Percentiles rank a stretch among this genome's conserved stretches.
phyloP scores from a whole-genome alignment of 2,113 vertebrate genomes.

The Acrocephalus arundinaceus region DNA sequence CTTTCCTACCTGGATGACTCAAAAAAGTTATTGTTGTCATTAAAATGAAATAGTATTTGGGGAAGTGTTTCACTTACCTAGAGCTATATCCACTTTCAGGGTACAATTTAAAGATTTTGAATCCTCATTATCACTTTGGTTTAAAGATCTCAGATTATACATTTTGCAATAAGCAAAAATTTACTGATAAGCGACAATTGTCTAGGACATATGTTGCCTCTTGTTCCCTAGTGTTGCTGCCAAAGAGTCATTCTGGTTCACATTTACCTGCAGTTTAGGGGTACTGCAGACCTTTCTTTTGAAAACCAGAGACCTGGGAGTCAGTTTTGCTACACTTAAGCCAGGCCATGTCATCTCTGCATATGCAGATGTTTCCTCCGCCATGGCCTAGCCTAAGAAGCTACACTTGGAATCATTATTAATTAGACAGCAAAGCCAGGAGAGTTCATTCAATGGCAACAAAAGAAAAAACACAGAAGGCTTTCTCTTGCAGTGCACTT shows the following conservation, averaged over 20 bases:
- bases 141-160: neutral
- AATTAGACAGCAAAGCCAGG: neutral
- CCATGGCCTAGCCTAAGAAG: neutral
- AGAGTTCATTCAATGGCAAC: neutral
- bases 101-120: neutral
- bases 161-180: neutral
- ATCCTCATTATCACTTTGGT: neutral
- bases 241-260: neutral
- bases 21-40: neutral
- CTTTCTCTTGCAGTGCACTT: neutral
- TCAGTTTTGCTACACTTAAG: neutral
- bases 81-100: neutral
- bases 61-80: neutral
- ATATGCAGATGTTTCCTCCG: neutral
- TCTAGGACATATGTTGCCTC: neutral
- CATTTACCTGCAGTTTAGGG: neutral
- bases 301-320: neutral
- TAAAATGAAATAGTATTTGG: neutral
- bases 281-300: neutral
- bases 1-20: neutral
- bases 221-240: accelerated
- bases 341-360: neutral
- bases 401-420: neutral
- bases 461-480: neutral
- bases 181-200: neutral